phyloP scores from a whole-genome alignment of 2,888 invertebrate genomes.

The Ochropleura plecta region DNA sequence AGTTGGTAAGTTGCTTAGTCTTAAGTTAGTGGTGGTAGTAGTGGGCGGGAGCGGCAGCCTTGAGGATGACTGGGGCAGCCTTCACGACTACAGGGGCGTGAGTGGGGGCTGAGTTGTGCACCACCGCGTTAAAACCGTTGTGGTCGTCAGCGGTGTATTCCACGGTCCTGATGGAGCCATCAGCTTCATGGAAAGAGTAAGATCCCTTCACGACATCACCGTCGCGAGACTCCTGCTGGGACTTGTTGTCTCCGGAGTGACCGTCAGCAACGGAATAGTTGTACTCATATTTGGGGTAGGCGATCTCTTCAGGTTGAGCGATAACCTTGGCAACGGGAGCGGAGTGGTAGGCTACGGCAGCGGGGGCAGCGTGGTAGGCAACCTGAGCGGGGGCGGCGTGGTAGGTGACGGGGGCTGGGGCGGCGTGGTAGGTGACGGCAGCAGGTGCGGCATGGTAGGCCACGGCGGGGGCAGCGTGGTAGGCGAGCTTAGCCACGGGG shows the following conservation, averaged over 20 bases:
- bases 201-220: conserved; percentile 88
- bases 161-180: conserved; percentile 87
- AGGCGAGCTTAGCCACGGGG: conserved; percentile 68
- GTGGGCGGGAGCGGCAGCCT: conserved; percentile 77
- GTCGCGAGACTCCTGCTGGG: conserved; percentile 86
- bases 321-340: conserved; percentile 71
- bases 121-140: conserved; percentile 84
- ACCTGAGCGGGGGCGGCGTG: conserved; percentile 64
- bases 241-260: conserved; percentile 89
- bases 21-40: conserved; percentile 82
- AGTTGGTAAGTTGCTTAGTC: conserved; percentile 22
- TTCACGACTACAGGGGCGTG: conserved; percentile 77
- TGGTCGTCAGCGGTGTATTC: conserved; percentile 89
- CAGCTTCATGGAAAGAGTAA: conserved; percentile 87
- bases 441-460: conserved; percentile 63
- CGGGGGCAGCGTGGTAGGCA: neutral
- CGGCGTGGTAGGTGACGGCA: conserved; percentile 63
- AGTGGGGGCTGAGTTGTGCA: conserved; percentile 80
- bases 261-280: conserved; percentile 88
- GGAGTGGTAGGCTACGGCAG: conserved; percentile 70
- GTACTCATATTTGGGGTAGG: conserved; percentile 83
- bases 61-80: conserved; percentile 75
- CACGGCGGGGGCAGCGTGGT: conserved; percentile 59
- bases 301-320: conserved; percentile 65
- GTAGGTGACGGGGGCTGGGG: conserved; percentile 63